phyloP scores from a whole-genome alignment of 1,140 invertebrate genomes.

The Drosophila repleta region DNA sequence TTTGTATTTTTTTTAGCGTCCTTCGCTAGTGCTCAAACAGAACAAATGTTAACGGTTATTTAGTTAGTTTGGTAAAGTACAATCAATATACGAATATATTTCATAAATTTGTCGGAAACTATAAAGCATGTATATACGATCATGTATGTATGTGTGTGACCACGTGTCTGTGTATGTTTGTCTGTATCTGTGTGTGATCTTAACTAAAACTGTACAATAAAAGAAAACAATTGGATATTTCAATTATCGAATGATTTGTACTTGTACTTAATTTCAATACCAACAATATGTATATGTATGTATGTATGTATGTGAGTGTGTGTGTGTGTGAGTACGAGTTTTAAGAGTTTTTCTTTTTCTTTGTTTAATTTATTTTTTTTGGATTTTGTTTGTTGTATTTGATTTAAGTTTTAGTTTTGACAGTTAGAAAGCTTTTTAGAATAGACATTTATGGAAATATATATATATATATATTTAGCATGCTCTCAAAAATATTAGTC shows the following conservation, averaged over 20 bases:
- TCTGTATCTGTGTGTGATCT: conserved; percentile 17
- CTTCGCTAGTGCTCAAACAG: conserved; percentile 76
- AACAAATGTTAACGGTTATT: conserved; percentile 79
- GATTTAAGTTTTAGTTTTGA: conserved; percentile 33
- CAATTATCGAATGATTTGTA: conserved; percentile 41
- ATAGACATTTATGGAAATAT: conserved; percentile 83
- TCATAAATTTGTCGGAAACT: conserved; percentile 39
- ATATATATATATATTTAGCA: conserved; percentile 79
- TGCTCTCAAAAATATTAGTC: conserved; percentile 81
- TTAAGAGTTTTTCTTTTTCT: conserved; percentile 47
- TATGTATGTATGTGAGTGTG: conserved; percentile 15
- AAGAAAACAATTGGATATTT: conserved; percentile 18
- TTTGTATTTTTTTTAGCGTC: conserved; percentile 38
- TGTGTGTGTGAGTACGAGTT: conserved; percentile 26
- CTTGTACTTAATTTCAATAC: conserved; percentile 43
- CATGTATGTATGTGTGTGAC: conserved; percentile 18
- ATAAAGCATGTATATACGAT: conserved; percentile 27
- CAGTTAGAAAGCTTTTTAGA: conserved; percentile 67
- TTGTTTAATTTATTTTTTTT: conserved; percentile 19
- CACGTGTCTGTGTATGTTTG: conserved; percentile 19
- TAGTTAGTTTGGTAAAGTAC: conserved; percentile 64
- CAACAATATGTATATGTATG: conserved; percentile 48
- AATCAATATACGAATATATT: conserved; percentile 59
- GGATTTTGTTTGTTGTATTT: conserved; percentile 29
- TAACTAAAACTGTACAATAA: conserved; percentile 56